Base-by-base conservation (phyloP, 1,140 invertebrate genomes). In the Lordiphosa clarofinis region DNA sequence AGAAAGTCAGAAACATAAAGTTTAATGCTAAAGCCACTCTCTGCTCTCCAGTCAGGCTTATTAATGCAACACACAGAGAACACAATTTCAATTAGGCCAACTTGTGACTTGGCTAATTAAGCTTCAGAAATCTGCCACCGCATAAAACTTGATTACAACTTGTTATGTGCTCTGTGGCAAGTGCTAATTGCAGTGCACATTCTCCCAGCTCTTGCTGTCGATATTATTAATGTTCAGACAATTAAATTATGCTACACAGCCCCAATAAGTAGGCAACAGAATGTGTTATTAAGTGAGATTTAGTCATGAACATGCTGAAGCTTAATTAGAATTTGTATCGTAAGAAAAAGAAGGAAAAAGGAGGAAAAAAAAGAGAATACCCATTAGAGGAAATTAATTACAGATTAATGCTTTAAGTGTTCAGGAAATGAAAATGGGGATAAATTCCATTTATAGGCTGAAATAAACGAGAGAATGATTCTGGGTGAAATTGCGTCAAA, bases 71-170 rank as follows among this genome's bases (percentile, higher is more conserved):
- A 7, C 10, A 13, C 70, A 43, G 44, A 40, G 21, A 28, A 15
- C 56, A 74, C 69, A 56, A 79, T 78, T 79, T 79, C 74, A 78
- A 78, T 78, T 78, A 69, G 64, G 57, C 37, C 31, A 56, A 68
- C 42, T 66, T 64, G 28, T 46, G 31, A 43, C 56, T 53, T 65
- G 74, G 70, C 74, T 79, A 78, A 78, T 78, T 79, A 61, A 44
- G 74, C 69, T 48, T 42, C 54, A 50, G 55, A 58, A 76, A 76
- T 52, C 40, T 37, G 38, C 11, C 36, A 13, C 4, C 15, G 21
- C 33, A 28, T 7, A 21, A 38, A 54, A 61, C 38, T 49, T 68
- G 48, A 56, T 74, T 74, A 70, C 38, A 13, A 37, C 7, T 6
- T 15, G 1, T 15, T 19, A 15, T 37, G 50, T 37, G 50, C 24